A percentile compares a stretch with the other conserved stretches of the same genome.
These are phyloP conservation scores for Oncopeltus fasciatus DNA, from an alignment of 1,140 invertebrate species.

Conservation along the genomic window DNA sequence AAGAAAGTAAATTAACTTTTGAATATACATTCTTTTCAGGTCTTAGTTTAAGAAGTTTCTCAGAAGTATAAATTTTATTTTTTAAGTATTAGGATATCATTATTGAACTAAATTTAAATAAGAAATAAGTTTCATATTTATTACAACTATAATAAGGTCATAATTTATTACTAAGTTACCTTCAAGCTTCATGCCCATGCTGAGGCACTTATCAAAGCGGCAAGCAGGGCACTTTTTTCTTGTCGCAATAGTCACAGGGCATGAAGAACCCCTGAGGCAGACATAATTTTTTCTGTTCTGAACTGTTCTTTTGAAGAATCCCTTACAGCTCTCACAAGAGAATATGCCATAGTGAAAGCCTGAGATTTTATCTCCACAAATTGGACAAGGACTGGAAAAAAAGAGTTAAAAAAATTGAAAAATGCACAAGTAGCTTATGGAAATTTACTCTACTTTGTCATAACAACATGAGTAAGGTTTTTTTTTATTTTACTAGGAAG, in stretches of 20 bases:
- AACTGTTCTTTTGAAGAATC: conserved; percentile 95
- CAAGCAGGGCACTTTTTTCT: conserved; percentile 94
- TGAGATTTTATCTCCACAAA: conserved; percentile 88
- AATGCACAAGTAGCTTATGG: no score
- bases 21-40: not conserved
- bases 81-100: not conserved
- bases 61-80: not conserved
- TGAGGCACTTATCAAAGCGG: conserved; percentile 90
- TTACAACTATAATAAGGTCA: no score
- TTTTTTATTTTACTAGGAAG: no score
- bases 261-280: conserved; percentile 77
- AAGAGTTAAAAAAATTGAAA: not conserved
- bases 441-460: no score
- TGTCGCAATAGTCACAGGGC: conserved; percentile 80
- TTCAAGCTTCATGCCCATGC: conserved; percentile 93
- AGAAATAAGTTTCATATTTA: not conserved
- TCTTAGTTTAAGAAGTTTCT: not conserved
- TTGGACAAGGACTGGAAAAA: conserved; percentile 67
- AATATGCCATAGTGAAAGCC: conserved; percentile 94
- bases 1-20: no score
- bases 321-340: conserved; percentile 93
- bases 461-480: no score
- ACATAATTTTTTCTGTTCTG: conserved; percentile 96
- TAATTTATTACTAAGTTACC: conserved; percentile 43
- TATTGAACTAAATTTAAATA: not conserved